Evolutionary conservation across 1,140 invertebrate species (phyloP), one percentile per base, ranked within the genome.

Genomic region (Melipona quadrifasciata): DNA sequence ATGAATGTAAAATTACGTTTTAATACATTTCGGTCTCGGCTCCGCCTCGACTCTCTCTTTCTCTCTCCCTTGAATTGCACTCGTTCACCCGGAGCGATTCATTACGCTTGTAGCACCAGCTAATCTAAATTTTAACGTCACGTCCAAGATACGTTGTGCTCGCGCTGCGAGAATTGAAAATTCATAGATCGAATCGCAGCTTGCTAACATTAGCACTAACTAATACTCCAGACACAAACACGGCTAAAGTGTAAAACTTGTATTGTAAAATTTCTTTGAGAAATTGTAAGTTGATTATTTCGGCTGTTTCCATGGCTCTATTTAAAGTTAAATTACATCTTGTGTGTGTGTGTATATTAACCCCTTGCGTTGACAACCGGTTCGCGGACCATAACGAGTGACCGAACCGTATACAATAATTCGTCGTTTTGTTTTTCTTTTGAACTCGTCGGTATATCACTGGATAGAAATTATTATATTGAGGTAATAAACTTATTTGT

Each of bases 61-160:
- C 19, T 34, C 55, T 39, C 39, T 47, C 39, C 39, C 39, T 39
- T 10, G 14, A 8, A 73, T 21, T 47, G 16, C 27, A 14, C 27
- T 31, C 51, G 51, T 55, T 74, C 72, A 21, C 27, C 8, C 19
- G 1, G 3, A 17, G 19, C 27, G 17, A 31, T 57, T 74, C 72
- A 57, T 74, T 57, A 74, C 72, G 21, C 27, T 58, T 53, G 27
- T n/a, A 57, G 53, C 17, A 21, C 6, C n/a, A 8, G 31, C 31
- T 39, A 58, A 75, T 75, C 53, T 34, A 53, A 74, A 74, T 74
- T 74, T 74, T 57, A 74, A 74, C 57, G 19, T 34, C 27, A 34
- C 27, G 1, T 74, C 27, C 10, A 53, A 21, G 53, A 74, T 17
- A 53, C 39, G 39, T 21, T 11, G 70, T 39, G 34, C 21, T 71